Evolutionary conservation across 2,113 vertebrate species (phyloP).

Genomic region (Gallinago media): DNA sequence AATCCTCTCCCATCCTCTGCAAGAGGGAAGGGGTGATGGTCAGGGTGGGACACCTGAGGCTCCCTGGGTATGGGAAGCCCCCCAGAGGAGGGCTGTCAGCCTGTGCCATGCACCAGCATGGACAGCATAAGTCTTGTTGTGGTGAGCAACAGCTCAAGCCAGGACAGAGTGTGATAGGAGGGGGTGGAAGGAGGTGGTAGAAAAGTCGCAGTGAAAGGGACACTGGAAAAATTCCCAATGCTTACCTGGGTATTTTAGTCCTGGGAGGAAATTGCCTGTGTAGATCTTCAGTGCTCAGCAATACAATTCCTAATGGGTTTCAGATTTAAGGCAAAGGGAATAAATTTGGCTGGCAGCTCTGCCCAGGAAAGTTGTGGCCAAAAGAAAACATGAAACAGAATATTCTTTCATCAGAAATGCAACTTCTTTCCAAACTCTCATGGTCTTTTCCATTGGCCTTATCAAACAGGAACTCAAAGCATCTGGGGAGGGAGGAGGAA

Average conservation of each 20-base stretch:
- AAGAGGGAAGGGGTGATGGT: neutral
- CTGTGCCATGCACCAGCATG: neutral
- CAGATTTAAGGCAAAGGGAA: slow-evolving; percentile 5
- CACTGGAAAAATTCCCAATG: neutral
- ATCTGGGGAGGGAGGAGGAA: neutral
- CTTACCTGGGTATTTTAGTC: neutral
- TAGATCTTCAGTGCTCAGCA: neutral
- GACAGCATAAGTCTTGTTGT: neutral
- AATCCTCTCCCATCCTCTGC: neutral
- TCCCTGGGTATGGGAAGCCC: neutral
- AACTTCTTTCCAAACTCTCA: neutral
- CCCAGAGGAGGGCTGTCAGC: neutral
- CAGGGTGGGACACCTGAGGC: neutral
- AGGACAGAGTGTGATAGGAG: neutral
- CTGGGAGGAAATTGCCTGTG: neutral
- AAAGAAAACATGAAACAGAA: neutral
- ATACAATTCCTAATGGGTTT: neutral
- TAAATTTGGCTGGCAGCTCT: neutral
- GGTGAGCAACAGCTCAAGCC: neutral
- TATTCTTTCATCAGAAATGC: neutral
- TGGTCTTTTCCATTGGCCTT: neutral
- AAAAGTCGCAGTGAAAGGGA: neutral
- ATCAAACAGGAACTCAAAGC: neutral
- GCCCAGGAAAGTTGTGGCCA: neutral
- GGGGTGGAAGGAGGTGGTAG: neutral